Evolutionary conservation across 2,113 vertebrate genomes (phyloP).

Genomic region (Coregonus clupeaformis): DNA sequence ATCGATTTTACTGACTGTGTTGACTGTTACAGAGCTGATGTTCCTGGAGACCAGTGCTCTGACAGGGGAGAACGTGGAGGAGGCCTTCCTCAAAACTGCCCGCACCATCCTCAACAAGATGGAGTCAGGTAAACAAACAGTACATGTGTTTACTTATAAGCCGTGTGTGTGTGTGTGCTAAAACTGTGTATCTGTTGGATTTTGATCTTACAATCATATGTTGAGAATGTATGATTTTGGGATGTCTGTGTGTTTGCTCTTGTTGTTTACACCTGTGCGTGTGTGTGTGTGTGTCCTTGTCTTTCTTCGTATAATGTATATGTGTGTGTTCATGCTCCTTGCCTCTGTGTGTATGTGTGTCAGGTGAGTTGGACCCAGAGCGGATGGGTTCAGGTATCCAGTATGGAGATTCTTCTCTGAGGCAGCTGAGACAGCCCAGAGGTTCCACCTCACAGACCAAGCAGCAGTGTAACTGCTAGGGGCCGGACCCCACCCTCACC

Average conservation of each 20-base stretch:
- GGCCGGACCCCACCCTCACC: conserved; percentile 31
- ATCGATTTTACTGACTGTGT: no score
- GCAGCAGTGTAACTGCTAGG: conserved; percentile 88
- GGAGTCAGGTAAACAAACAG: conserved; percentile 79
- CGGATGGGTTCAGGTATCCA: conserved; percentile 95
- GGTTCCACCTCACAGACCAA: conserved; percentile 77
- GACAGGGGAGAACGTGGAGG: conserved; percentile 90
- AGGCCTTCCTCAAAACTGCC: conserved; percentile 89
- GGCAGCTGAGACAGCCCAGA: conserved; percentile 85
- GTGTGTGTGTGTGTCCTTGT: background rate
- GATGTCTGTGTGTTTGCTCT: background rate
- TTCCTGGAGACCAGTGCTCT: conserved; percentile 92
- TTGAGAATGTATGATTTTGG: background rate
- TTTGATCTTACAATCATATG: background rate
- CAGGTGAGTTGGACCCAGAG: conserved; percentile 90
- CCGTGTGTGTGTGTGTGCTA: background rate
- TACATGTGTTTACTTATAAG: background rate
- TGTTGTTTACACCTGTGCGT: background rate
- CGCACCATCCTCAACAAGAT: conserved; percentile 91
- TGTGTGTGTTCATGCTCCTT: no score
- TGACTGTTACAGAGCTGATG: conserved; percentile 78
- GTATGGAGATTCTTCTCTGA: conserved; percentile 85
- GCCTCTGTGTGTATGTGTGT: background rate
- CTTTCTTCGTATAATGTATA: no score
- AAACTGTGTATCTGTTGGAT: conserved; percentile 8